Evolutionary conservation across 2,113 vertebrate genomes (phyloP), one percentile per base, ranked within the genome.

Genomic region (Colossoma macropomum): DNA sequence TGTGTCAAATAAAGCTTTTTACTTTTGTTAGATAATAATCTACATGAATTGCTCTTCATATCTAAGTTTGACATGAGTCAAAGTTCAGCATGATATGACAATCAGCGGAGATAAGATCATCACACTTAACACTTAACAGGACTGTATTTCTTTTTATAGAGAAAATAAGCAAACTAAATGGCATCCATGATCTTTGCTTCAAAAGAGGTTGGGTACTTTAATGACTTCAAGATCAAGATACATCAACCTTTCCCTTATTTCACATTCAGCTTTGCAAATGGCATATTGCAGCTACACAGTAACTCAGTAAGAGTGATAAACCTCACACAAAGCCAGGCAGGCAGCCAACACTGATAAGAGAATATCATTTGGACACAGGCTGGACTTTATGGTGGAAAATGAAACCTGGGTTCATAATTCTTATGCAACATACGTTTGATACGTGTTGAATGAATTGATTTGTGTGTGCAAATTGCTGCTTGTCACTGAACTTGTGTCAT

Each of bases 261-360:
- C 75, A 74, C 50, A 28, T 80, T 48, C 11, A 56, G 52, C 6
- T 1, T 9, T 19, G 15, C 45, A 10, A 52, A 75, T 30, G 0
- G 4, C 17, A 41, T 32, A 62, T 68, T 73, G 54, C 69, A 62
- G n/a, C 54, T 45, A 32, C 25, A 70, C 34, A 38, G 52, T 79
- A 68, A 79, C 32, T 13, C 23, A 28, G 15, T 59, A 17, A 66
- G 28, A 13, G 71, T 70, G 70, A 86, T 54, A 79, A 68, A 65
- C 32, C 63, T 56, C 56, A 52, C 62, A 86, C 69, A 82, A 60
- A 32, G 62, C 23, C 7, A n/a, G 21, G 41, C 13, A 74, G 32
- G 82, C 28, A 82, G 27, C 34, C 25, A 60, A 81, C 63, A 52
- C 41, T 38, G 80, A 81, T 65, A 74, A 81, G 80, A 27, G 74